phyloP scores from a whole-genome alignment of 1,140 invertebrate genomes.

The Chlorops oryzae region DNA sequence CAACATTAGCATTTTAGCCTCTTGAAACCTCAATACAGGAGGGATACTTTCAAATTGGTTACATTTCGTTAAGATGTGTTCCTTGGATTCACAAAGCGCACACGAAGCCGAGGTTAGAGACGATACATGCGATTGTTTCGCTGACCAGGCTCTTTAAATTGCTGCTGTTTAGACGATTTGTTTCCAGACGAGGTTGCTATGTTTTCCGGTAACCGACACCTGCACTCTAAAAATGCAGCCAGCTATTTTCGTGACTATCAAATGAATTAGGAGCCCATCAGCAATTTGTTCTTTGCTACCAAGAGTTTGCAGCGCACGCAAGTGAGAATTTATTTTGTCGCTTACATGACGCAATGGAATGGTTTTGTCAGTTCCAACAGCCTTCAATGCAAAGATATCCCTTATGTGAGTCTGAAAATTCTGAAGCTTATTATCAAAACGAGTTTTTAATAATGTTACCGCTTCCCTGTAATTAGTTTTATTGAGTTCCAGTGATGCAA shows the following conservation, averaged over 20 bases:
- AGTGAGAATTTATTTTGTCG: background rate
- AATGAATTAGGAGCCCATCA: background rate
- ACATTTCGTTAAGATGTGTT: constrained; percentile 7
- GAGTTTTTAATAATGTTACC: background rate
- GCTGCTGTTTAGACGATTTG: too few relatives aligned
- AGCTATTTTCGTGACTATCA: constrained; percentile 1
- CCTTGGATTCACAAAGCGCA: constrained; percentile 8
- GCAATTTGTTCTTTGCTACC: background rate
- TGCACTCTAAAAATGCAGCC: background rate
- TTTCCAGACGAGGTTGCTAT: too few relatives aligned
- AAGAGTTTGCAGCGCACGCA: constrained; percentile 6
- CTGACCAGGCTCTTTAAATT: background rate
- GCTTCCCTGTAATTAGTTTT: constrained; percentile 1
- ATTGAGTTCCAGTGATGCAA: background rate
- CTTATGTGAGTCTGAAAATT: constrained; percentile 5
- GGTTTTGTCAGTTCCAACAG: background rate
- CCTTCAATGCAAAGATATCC: background rate
- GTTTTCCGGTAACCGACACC: constrained; percentile 2
- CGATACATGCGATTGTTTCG: background rate
- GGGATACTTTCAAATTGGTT: background rate
- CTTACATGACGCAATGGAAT: background rate
- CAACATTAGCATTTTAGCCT: background rate
- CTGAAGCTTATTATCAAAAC: constrained; percentile 4
- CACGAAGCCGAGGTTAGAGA: background rate
- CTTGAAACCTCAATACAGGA: background rate